Evolutionary conservation across 2,797 vertebrate species (phyloP).

Genomic region (Acanthurus lineatus): DNA sequence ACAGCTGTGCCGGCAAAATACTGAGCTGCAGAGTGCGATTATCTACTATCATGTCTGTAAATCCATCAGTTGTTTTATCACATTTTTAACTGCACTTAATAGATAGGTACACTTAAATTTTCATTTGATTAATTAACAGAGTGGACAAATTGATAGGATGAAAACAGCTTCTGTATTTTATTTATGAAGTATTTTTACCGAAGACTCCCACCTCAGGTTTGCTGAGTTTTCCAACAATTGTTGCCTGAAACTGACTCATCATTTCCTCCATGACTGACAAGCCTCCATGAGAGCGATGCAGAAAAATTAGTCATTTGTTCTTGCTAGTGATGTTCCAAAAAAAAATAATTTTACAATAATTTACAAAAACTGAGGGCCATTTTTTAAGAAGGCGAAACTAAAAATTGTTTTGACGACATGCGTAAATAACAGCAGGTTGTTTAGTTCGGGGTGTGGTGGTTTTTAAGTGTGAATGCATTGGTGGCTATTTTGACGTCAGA

Average conservation of each 20-base stretch:
- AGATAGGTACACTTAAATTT: not conserved
- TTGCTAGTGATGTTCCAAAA: not conserved
- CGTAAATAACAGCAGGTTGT: not conserved
- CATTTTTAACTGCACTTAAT: not conserved
- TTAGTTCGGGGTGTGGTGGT: not conserved
- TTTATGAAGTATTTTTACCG: not conserved
- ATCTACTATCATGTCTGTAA: not conserved
- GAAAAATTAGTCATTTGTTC: not conserved
- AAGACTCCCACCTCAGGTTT: not conserved
- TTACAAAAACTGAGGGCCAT: not conserved
- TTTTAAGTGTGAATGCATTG: not conserved
- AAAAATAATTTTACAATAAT: not conserved
- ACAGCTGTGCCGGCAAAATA: not conserved
- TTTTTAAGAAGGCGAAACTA: not conserved
- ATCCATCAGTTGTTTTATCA: not conserved
- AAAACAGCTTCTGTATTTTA: not conserved
- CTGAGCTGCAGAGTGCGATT: not conserved
- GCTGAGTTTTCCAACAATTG: slow-evolving; percentile 23
- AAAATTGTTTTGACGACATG: not conserved
- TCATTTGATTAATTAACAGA: not conserved
- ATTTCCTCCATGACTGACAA: slow-evolving; percentile 24
- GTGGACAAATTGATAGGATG: not conserved
- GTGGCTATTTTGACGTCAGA: not conserved
- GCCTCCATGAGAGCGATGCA: slow-evolving; percentile 2
- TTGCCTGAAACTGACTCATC: slow-evolving; percentile 34